Base-by-base conservation (phyloP, 2,113 vertebrate species). In the Cryptotis parvus region DNA sequence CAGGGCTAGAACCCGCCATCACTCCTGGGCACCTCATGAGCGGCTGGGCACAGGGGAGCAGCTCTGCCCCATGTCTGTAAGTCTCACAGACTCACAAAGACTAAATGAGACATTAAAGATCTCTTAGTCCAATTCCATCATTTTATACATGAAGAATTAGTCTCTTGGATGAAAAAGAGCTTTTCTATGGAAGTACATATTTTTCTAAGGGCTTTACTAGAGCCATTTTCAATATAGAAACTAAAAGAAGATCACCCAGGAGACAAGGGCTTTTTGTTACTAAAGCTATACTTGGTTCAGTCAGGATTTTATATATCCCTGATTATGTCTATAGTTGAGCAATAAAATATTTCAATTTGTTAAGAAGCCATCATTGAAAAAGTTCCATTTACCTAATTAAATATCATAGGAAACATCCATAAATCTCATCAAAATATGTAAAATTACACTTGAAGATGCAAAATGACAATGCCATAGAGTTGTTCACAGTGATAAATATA, bases 101-200 rank as follows among this genome's bases (percentile, higher is more conserved):
- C n/a, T n/a, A 91, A 79, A 89, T 87, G 84, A 95, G 84, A 92
- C 68, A 87, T 79, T 90, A 89, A 95, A 84, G 12, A 55, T 35
- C 82, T 29, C 61, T 86, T 72, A 80, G 52, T 68, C 29, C 24
- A 87, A 39, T 31, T 80, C 39, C 39, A 80, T 76, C 68, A 87
- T 86, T 72, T 94, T 72, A 75, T 27, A 84, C 29, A 84, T 92
- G 55, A 96, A 41, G 11, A 88, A 94, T 70, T 31, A 91, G 52
- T 73, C 90, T 63, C 43, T 41, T 63, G 52, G 3, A 87, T 66
- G 27, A 27, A 58, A 84, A 88, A 61, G 5, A 18, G 33, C 27
- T 88, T 92, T 84, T 91, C 31, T 41, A 72, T 39, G 26, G 27
- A 92, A 92, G 49, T 43, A 76, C 43, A 35, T 86, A 58, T 91